Base-by-base conservation (phyloP, 1,140 invertebrate genomes). In the Drosophila santomea region DNA sequence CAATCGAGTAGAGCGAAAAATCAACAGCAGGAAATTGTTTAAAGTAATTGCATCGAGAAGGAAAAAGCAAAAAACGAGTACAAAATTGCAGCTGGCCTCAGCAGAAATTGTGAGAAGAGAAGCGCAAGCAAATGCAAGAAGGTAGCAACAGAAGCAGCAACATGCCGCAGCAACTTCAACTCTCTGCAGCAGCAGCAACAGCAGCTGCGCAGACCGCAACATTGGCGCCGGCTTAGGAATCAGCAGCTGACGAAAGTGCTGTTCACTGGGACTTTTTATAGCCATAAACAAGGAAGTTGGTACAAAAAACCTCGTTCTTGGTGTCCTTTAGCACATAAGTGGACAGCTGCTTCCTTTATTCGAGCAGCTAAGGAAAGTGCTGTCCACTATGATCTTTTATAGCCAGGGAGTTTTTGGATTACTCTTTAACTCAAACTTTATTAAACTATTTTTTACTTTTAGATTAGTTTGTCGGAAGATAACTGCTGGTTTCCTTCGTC, bases 11-110 rank as follows among this genome's bases (percentile, higher is more conserved):
- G 35, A 71, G 48, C 60, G 32, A 32, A 68, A 36, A 63, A 52
- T 74, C 39, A 73, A 63, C 73, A 60, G 80, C 80, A 84, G 80
- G 81, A 84, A 84, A 84, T 68, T 85, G 77, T 77, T 84, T 85
- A 80, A 84, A 84, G 85, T 84, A 84, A 84, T 85, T 85, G 81
- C 80, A 73, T 72, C 44, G 15, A 71, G 45, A 17, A 41, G 64
- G 20, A 28, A 71, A 63, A 57, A 41, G 35, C 48, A 41, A 25
- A 25, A 58, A 51, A 55, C 38, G 45, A 39, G 23, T 58, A 69
- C 47, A 66, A 48, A 79, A 59, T 8, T 64, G 80, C 80, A 82
- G 79, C 79, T 74, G 80, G 41, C 39, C 17, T 23, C 41, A 44
- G 51, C 68, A 41, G 55, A 38, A 71, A 48, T 71, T 66, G 62